phyloP scores from a whole-genome alignment of 1,140 invertebrate species.

The Pseudomyrmex sp. region DNA sequence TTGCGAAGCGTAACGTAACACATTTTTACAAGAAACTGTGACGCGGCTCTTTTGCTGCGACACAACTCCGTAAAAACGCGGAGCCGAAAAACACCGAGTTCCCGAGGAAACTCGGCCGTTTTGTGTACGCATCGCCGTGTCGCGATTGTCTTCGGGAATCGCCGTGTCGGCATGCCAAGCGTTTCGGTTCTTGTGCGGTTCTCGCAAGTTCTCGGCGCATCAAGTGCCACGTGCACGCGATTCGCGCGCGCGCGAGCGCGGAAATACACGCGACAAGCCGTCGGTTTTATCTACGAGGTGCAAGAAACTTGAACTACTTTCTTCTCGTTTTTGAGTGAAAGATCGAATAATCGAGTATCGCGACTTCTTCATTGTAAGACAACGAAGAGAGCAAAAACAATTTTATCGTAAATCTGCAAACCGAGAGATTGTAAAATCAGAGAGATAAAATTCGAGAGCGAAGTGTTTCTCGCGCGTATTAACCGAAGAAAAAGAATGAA shows the following conservation, averaged over 20 bases:
- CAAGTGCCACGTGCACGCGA: neutral
- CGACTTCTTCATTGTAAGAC: too few relatives aligned
- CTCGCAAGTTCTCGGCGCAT: neutral
- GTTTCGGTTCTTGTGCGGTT: neutral
- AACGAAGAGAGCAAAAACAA: neutral
- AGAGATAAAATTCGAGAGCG: neutral
- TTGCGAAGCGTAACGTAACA: neutral
- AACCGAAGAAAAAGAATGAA: neutral
- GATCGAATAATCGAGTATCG: too few relatives aligned
- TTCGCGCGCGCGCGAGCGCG: too few relatives aligned
- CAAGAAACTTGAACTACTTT: too few relatives aligned
- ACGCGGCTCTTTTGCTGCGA: neutral
- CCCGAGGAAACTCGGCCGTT: neutral
- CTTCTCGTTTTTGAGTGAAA: too few relatives aligned
- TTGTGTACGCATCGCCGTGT: neutral
- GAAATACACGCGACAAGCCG: too few relatives aligned
- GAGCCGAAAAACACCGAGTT: neutral
- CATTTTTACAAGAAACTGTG: neutral
- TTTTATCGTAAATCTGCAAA: neutral
- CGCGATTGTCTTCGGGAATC: neutral
- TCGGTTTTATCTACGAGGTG: too few relatives aligned
- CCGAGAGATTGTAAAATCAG: neutral
- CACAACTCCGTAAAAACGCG: neutral
- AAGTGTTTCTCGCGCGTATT: neutral
- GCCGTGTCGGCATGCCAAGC: conserved; percentile 4